Evolutionary conservation across 2,797 vertebrate species (phyloP).

Genomic region (Tachyglossus aculeatus): DNA sequence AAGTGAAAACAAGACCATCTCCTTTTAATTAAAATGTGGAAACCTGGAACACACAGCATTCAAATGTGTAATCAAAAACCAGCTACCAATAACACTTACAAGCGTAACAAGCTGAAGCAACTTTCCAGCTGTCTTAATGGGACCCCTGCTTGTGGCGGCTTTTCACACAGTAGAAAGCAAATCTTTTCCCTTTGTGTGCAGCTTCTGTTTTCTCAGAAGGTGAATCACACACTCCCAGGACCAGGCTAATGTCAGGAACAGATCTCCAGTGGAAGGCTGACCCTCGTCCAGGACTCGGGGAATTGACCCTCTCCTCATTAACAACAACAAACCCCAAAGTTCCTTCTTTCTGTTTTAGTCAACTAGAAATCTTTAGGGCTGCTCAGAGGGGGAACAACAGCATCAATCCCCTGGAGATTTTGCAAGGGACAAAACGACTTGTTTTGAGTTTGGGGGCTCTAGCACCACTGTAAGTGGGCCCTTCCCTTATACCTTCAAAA

Average conservation of each 20-base stretch:
- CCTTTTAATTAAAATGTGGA: conserved; percentile 78
- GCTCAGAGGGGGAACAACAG: no score
- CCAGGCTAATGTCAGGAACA: conserved; percentile 65
- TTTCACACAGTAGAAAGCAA: conserved; percentile 81
- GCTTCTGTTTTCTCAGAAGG: conserved; percentile 87
- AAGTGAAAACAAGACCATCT: conserved; percentile 60
- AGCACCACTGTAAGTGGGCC: no score
- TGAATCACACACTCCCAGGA: conserved; percentile 79
- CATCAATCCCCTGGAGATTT: no score
- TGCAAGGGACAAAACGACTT: no score
- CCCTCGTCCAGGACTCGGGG: conserved; percentile 52
- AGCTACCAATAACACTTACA: conserved; percentile 86
- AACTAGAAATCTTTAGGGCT: no score
- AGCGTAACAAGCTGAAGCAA: conserved; percentile 82
- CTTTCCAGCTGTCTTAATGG: conserved; percentile 87
- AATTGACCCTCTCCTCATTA: conserved; percentile 55
- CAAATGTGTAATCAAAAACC: conserved; percentile 84
- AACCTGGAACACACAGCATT: conserved; percentile 76
- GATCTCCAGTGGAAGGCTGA: conserved; percentile 51
- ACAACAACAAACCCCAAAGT: conserved; percentile 33
- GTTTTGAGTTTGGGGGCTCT: no score
- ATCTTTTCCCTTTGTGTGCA: conserved; percentile 82
- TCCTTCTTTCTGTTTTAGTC: conserved; percentile 14
- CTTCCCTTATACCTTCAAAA: no score
- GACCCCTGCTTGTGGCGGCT: conserved; percentile 84